Base-by-base conservation (phyloP, 2,113 vertebrate species). In the Empidonax alnorum region DNA sequence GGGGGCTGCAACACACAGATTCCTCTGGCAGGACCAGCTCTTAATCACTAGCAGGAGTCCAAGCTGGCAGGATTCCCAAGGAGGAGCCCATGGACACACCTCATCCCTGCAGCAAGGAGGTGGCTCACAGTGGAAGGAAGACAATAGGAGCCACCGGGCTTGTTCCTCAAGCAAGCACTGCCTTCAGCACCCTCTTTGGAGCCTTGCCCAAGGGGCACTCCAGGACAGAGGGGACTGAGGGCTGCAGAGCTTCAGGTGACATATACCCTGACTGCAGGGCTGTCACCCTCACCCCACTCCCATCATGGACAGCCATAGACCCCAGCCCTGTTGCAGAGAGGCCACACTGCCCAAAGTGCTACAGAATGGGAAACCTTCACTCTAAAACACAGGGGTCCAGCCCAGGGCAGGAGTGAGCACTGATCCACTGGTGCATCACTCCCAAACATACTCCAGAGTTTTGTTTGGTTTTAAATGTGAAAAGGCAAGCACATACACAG, bases 361-460 rank as follows among this genome's bases (percentile, higher is more conserved):
- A 21, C 50, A 16, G 17, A n/a, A 12, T 6, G 3, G 1, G 12
- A 16, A 25, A 13, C 13, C 46, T 53, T 33, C 31, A 4, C 27
- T 31, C 30, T 68, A 6, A 10, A 46, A 27, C 62, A 41, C 17
- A 3, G 9, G 7, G 6, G 15, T 20, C 15, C 41, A 31, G 33
- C 50, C 25, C 33, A 20, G 53, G 49, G 58, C 41, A 11, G 7
- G 12, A 37, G 7, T 0, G 1, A 63, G 31, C 25, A 16, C 10
- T 30, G 6, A 20, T 2, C 27, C 31, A 4, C 23, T 1, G 9
- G 3, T 3, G 14, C 18, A 35, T n/a, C 63, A 22, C 14, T 4
- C 3, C 3, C 1, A 62, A 83, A 78, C 0, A 4, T 0, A 47
- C 14, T 9, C 12, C 24, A 30, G 27, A 3, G 7, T 33, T 30